Evolutionary conservation across 53 echinoderm and acorn worm genomes (phyloP), one percentile per base, ranked within the genome.

Genomic region (Antedon mediterranea): DNA sequence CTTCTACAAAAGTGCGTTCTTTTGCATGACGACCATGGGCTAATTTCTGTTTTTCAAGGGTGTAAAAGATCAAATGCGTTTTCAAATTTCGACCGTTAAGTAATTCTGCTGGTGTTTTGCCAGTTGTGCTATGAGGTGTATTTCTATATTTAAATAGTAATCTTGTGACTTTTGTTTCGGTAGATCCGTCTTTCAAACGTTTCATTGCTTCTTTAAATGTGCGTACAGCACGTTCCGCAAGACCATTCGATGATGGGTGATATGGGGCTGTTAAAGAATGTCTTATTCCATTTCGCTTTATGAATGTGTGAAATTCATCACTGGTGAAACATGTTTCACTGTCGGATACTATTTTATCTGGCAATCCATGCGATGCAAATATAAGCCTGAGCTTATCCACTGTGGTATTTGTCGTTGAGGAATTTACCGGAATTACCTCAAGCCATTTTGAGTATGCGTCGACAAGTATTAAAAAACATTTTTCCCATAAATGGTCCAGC

Each of bases 181-280:
- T 32, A 26, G 77, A 77, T n/a, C 78, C 72, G 4, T 37, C 32
- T 28, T 28, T 43, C 78, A 79, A 79, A 43, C 79, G 43, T 30
- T 81, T 78, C 32, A 81, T 30, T 42, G 74, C 70, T 30, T 42
- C 34, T 28, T 81, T n/a, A n/a, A n/a, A n/a, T n/a, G n/a, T n/a
- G n/a, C n/a, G n/a, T n/a, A n/a, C n/a, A n/a, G n/a, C n/a, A n/a
- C n/a, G n/a, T n/a, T n/a, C n/a, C n/a, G 89, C 85, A 44, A 89
- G 43, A 26, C 89, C 85, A 34, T 89, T 89, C 0, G 83, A 81
- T 5, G 83, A 71, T 4, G 85, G 85, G 85, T 85, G 85, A 43
- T 75, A 85, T 28, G 83, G 80, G 0, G 82, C 85, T 1, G 81
- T 43, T 8, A 79, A 43, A 28, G 75, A 73, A 43, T 85, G 85